Percentiles rank a stretch among this genome's conserved stretches.
These are phyloP conservation scores for Netta rufina DNA, from an alignment of 2,797 vertebrate genomes.

Conservation along the genomic window DNA sequence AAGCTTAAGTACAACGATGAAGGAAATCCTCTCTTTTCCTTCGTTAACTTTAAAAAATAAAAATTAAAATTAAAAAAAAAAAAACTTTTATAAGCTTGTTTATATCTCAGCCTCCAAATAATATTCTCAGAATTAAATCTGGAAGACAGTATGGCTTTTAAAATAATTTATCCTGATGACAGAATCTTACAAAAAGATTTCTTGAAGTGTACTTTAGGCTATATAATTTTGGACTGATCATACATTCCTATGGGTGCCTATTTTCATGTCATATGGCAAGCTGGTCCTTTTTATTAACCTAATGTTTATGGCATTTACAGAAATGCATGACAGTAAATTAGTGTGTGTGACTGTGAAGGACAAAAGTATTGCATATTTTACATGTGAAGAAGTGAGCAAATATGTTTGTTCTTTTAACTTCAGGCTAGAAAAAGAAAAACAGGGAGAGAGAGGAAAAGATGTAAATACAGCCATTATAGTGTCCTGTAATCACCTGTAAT, in stretches of 20 bases:
- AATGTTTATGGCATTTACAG: not conserved
- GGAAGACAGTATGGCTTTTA: not conserved
- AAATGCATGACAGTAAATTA: not conserved
- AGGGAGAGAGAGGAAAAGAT: not conserved
- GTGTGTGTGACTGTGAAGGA: not conserved
- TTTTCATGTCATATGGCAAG: not conserved
- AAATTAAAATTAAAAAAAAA: too few relatives aligned
- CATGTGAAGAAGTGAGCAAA: not conserved
- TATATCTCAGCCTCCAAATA: not conserved
- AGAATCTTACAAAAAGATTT: not conserved
- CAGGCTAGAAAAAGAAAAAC: not conserved
- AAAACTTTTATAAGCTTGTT: not conserved
- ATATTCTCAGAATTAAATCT: not conserved
- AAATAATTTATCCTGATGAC: not conserved
- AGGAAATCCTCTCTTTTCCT: not conserved
- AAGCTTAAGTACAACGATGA: constrained; percentile 61
- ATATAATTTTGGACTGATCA: not conserved
- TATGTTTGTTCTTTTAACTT: not conserved
- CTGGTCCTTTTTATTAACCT: not conserved
- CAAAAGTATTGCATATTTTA: not conserved
- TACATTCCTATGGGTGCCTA: not conserved
- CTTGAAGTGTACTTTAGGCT: not conserved
- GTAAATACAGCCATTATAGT: not conserved
- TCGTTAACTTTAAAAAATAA: not conserved
- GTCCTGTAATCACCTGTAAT: not conserved